Percentiles rank a stretch among this genome's conserved stretches.
Evolutionary conservation across 2,797 vertebrate species (phyloP).

Genomic region (Psittacula echo): DNA sequence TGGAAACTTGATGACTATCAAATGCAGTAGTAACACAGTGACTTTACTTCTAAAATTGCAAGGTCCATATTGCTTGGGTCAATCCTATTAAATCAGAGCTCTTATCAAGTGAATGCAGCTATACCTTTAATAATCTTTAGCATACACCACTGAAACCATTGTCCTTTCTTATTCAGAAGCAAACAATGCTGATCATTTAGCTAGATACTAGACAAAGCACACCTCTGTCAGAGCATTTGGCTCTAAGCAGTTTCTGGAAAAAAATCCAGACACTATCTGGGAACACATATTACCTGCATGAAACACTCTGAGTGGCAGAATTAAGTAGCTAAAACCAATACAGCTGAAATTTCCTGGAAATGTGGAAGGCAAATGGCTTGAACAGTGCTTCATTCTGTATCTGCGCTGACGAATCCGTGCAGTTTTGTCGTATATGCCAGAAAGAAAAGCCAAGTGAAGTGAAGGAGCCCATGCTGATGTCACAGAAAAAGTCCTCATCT

Average conservation of each 20-base stretch:
- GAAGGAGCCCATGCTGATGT: not conserved
- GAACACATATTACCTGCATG: not conserved
- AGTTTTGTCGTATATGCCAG: not conserved
- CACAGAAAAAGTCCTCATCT: not conserved
- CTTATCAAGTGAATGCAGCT: not conserved
- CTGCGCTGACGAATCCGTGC: not conserved
- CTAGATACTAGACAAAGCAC: not conserved
- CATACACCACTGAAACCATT: not conserved
- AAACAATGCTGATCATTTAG: not conserved
- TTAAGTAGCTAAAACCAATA: not conserved
- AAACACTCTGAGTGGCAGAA: not conserved
- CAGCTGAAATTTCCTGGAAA: slow-evolving; percentile 24
- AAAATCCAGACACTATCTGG: not conserved
- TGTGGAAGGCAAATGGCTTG: not conserved
- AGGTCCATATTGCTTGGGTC: not conserved
- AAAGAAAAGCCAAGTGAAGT: slow-evolving; percentile 10
- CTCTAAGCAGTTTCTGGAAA: not conserved
- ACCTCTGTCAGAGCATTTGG: not conserved
- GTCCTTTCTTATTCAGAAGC: not conserved
- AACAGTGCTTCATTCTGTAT: slow-evolving; percentile 22
- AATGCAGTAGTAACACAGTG: not conserved
- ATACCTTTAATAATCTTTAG: not conserved
- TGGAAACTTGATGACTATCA: not conserved
- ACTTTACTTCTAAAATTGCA: not conserved
- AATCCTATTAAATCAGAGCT: not conserved